A percentile compares a stretch with the other conserved stretches of the same genome.
Conservation (phyloP, 2,888 invertebrate species). For the Tiphia femorata region DNA sequence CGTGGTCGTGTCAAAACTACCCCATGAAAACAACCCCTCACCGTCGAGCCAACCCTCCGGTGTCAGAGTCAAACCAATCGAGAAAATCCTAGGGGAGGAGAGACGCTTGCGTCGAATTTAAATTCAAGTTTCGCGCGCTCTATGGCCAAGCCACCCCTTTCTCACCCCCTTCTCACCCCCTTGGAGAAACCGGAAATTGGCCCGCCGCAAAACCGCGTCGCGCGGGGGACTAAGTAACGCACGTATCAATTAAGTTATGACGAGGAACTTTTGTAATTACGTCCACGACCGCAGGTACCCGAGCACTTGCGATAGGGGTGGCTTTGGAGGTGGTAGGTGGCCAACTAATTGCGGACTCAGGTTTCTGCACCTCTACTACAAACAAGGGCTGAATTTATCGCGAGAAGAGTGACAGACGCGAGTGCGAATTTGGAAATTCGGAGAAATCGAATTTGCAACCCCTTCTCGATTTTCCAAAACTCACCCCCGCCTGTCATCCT, state of each 20-base stretch:
- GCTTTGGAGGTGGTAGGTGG: constrained; percentile 6
- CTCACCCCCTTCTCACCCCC: too few species aligned
- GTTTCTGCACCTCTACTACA: constrained; percentile 33
- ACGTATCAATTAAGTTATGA: constrained; percentile 44
- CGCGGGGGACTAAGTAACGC: constrained; percentile 12
- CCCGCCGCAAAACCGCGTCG: too few species aligned
- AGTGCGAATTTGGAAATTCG: constrained; percentile 2
- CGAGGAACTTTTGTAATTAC: constrained; percentile 45
- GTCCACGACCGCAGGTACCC: constrained; percentile 14
- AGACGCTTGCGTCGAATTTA: too few species aligned
- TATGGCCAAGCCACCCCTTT: too few species aligned
- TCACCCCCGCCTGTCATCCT: too few species aligned
- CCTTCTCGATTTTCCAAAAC: too few species aligned
- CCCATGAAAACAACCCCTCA: too few species aligned
- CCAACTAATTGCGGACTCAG: constrained; percentile 37
- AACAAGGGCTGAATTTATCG: background rate
- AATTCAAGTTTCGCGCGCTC: background rate
- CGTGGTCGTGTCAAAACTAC: too few species aligned
- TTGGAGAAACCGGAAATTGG: too few species aligned
- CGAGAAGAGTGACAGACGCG: background rate
- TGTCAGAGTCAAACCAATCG: too few species aligned
- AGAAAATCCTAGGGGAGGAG: too few species aligned
- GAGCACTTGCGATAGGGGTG: constrained; percentile 8
- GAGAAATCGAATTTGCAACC: constrained; percentile 15
- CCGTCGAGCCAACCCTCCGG: too few species aligned